Conservation (phyloP, 2,797 vertebrate genomes). For the Phaenicophaeus curvirostris region DNA sequence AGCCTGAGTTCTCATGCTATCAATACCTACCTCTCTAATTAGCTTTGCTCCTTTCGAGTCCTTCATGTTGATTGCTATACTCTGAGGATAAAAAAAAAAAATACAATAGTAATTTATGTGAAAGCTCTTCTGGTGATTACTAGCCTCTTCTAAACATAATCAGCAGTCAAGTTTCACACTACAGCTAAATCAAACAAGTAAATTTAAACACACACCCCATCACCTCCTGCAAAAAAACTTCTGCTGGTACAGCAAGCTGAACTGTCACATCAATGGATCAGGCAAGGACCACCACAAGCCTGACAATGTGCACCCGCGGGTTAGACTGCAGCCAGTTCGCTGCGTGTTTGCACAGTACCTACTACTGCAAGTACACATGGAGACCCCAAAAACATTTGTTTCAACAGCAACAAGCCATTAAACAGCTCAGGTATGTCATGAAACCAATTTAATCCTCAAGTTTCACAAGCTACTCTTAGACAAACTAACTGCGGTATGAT, state of each 20-base stretch:
- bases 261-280: neutral
- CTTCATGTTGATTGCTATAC: slow-evolving; percentile 90
- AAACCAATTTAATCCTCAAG: neutral
- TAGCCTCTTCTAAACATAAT: neutral
- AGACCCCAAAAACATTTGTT: neutral
- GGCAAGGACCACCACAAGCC: neutral
- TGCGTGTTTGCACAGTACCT: neutral
- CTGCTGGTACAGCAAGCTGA: neutral
- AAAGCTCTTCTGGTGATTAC: neutral
- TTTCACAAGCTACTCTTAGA: neutral
- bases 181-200: neutral
- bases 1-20: neutral
- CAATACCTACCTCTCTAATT: slow-evolving; percentile 85
- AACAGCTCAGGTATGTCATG: neutral
- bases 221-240: neutral
- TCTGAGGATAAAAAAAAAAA: slow-evolving; percentile 72
- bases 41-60: slow-evolving; percentile 82
- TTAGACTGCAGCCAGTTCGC: neutral
- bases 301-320: neutral
- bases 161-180: neutral
- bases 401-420: neutral
- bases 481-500: neutral
- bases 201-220: neutral
- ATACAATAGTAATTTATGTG: neutral
- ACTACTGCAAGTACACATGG: neutral